These are phyloP conservation scores for Lobophora halterata DNA, from an alignment of 2,888 invertebrate species.

Conservation along the genomic window DNA sequence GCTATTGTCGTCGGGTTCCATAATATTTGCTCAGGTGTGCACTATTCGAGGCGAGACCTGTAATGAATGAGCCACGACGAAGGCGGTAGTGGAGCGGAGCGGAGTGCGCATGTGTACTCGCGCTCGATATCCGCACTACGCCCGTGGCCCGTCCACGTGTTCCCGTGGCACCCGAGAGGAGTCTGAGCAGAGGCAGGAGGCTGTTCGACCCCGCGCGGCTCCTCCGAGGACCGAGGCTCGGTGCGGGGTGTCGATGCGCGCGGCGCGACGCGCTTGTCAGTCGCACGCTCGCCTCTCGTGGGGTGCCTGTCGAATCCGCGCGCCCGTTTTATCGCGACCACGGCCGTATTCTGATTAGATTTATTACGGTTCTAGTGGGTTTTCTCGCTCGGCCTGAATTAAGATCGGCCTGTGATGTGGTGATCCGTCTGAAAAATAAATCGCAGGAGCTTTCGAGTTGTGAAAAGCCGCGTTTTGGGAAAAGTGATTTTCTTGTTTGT, in stretches of 20 bases:
- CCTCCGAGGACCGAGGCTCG: constrained; percentile 33
- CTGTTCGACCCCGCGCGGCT: constrained; percentile 43
- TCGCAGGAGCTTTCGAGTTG: constrained; percentile 41
- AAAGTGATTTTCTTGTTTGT: constrained; percentile 73
- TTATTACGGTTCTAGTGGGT: constrained; percentile 31
- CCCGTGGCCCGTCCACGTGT: constrained; percentile 48
- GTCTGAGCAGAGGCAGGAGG: constrained; percentile 59
- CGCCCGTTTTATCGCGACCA: constrained; percentile 45
- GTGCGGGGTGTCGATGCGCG: constrained; percentile 43
- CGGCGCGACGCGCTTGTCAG: constrained; percentile 52
- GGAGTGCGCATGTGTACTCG: constrained; percentile 72
- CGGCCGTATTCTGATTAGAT: constrained; percentile 45
- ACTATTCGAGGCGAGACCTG: constrained; percentile 48
- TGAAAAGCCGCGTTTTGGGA: constrained; percentile 52
- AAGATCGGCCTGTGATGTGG: constrained; percentile 49
- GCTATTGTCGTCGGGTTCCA: constrained; percentile 56
- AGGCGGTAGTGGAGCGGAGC: constrained; percentile 40
- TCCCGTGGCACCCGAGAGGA: constrained; percentile 49
- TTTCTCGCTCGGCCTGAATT: constrained; percentile 35
- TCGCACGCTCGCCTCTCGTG: constrained; percentile 65
- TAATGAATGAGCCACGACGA: constrained; percentile 55
- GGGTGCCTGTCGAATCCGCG: constrained; percentile 50
- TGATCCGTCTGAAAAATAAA: constrained; percentile 24
- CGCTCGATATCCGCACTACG: constrained; percentile 75
- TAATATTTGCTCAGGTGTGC: constrained; percentile 77